These are phyloP conservation scores for Maniola hyperantus DNA, from an alignment of 2,888 invertebrate genomes.

Conservation along the genomic window DNA sequence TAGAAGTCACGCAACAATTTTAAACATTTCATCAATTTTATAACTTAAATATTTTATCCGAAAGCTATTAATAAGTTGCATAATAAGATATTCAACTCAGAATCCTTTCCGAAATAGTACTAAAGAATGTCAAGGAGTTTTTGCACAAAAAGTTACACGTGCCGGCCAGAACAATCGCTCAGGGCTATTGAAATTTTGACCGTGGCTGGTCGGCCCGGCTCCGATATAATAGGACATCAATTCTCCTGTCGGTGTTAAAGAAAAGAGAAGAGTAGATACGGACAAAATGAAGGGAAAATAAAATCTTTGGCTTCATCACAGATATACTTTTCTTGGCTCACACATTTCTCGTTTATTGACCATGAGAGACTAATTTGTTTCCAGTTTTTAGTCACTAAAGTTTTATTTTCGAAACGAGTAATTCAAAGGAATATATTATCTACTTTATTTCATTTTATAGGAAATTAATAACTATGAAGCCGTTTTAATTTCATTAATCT, in stretches of 20 bases:
- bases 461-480: background rate
- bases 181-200: slow-evolving; percentile 78
- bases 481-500: background rate
- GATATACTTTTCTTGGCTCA: slow-evolving; percentile 31
- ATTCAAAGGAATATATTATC: slow-evolving; percentile 42
- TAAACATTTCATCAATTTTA: slow-evolving; percentile 48
- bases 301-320: slow-evolving; percentile 17
- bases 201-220: slow-evolving; percentile 62
- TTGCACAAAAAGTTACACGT: slow-evolving; percentile 81
- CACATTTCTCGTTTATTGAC: slow-evolving; percentile 35
- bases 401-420: slow-evolving; percentile 49
- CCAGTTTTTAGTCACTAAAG: slow-evolving; percentile 38
- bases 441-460: slow-evolving; percentile 3
- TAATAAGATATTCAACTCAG: slow-evolving; percentile 75
- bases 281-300: slow-evolving; percentile 37
- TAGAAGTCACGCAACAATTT: slow-evolving; percentile 52
- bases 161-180: slow-evolving; percentile 70
- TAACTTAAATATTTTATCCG: slow-evolving; percentile 44
- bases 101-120: slow-evolving; percentile 62
- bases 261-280: slow-evolving; percentile 48
- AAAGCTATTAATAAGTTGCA: slow-evolving; percentile 67
- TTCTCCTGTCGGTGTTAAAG: slow-evolving; percentile 57
- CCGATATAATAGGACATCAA: slow-evolving; percentile 74
- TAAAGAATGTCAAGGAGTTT: slow-evolving; percentile 73
- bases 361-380: slow-evolving; percentile 47